Evolutionary conservation across 2,797 vertebrate species (phyloP), one percentile per base, ranked within the genome.

Genomic region (Pitangus sulphuratus): DNA sequence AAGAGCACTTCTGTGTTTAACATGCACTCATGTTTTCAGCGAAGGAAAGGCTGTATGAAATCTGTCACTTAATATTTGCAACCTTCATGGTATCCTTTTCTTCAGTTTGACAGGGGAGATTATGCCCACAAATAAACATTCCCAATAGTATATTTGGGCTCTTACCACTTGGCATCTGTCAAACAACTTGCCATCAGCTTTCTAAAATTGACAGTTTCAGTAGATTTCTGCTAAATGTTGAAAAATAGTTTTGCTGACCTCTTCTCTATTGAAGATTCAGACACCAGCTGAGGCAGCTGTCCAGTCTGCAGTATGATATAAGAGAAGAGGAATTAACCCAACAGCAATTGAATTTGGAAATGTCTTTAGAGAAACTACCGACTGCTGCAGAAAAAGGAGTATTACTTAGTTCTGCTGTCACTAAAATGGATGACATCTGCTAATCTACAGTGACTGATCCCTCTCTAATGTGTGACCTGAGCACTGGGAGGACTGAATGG

Each of bases 121-220:
- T 68, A 93, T 96, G 77, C 83, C 94, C 91, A 91, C 95, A 96
- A 97, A 97, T 97, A 97, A 96, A 94, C 93, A 96, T 97, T 95
- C 87, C 60, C 96, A 91, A 95, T 97, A 96, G 96, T 94, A 93
- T 82, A 96, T 96, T 91, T 93, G 89, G 87, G 80, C 94, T 96
- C 70, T 97, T 95, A 95, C 94, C 93, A 95, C 93, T 94, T 96
- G 95, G 96, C 94, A 97, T 97, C 95, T 96, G 96, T 97, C 96
- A 97, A 84, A 89, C 93, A 96, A 53, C 94, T 95, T 97, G 95
- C 94, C 94, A 97, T 96, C 96, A 93, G 89, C 93, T 93, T 95
- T 82, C 77, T 88, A 87, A 96, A 96, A 96, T 95, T 96, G 96
- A 82, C 96, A 96, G 90, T 95, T 97, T 95, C 96, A 96, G 96